Percentiles rank a stretch among this genome's conserved stretches.
Evolutionary conservation across 2,113 vertebrate species (phyloP).

Genomic region (Stigmatopora nigra): DNA sequence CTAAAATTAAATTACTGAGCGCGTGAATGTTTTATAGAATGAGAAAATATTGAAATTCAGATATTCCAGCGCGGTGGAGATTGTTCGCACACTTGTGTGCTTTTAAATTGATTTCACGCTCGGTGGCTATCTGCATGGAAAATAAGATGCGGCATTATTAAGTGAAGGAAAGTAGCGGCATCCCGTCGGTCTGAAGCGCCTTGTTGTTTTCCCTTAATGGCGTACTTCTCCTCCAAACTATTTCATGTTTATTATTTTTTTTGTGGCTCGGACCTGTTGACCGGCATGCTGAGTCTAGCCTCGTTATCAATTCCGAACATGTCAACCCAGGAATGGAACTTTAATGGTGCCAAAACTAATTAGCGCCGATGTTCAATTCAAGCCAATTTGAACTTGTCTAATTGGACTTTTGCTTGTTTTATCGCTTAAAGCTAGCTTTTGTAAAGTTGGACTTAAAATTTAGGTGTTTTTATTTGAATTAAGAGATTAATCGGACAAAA

Average conservation of each 20-base stretch:
- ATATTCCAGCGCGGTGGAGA: slow-evolving; percentile 52
- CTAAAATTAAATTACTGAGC: slow-evolving; percentile 56
- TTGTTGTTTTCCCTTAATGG: slow-evolving; percentile 7
- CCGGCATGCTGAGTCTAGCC: neutral
- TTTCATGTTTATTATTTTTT: neutral
- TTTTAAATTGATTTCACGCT: slow-evolving; percentile 67
- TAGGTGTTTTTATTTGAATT: neutral
- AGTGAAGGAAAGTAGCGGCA: slow-evolving; percentile 31
- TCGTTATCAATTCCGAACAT: slow-evolving; percentile 26
- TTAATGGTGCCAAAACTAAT: slow-evolving; percentile 12
- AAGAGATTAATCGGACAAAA: neutral
- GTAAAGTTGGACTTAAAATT: neutral
- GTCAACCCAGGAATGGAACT: slow-evolving; percentile 2
- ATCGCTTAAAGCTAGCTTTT: neutral
- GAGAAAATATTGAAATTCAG: slow-evolving; percentile 58
- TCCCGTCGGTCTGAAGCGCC: neutral
- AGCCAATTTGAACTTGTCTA: neutral
- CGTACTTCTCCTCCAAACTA: slow-evolving; percentile 3
- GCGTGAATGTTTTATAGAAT: slow-evolving; percentile 54
- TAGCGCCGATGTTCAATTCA: slow-evolving; percentile 5
- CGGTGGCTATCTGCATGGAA: slow-evolving; percentile 54
- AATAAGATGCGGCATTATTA: slow-evolving; percentile 63
- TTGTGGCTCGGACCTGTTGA: slow-evolving; percentile 8
- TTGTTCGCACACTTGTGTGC: slow-evolving; percentile 59
- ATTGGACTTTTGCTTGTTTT: neutral